These are phyloP conservation scores for Fragum fragum DNA, from an alignment of 2,888 invertebrate genomes.

Conservation along the genomic window DNA sequence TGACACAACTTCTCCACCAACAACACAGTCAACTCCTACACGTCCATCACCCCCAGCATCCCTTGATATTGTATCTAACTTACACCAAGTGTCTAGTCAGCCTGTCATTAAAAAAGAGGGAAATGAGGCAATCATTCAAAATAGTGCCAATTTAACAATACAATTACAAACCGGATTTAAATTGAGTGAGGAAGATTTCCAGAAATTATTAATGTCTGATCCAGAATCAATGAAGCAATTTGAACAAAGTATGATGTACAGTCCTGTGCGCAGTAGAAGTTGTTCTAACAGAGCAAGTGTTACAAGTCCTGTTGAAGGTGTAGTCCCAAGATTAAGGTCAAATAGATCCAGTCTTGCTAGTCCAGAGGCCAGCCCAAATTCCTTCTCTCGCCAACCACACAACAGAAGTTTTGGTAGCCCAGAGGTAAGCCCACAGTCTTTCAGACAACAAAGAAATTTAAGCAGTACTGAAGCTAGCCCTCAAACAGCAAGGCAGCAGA, in stretches of 20 bases:
- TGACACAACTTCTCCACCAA: conserved; percentile 11
- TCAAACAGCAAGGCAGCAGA: conserved; percentile 49
- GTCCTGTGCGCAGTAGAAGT: conserved; percentile 58
- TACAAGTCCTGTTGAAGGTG: conserved; percentile 59
- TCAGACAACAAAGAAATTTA: conserved; percentile 42
- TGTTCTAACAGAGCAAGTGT: conserved; percentile 58
- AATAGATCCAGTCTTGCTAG: conserved; percentile 60
- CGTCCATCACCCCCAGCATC: conserved; percentile 60
- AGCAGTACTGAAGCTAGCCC: conserved; percentile 50
- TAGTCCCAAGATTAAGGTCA: conserved; percentile 38
- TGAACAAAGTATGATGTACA: conserved; percentile 69
- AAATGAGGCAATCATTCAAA: neutral
- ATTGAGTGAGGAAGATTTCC: conserved; percentile 67
- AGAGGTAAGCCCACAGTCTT: conserved; percentile 62
- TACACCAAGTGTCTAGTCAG: neutral
- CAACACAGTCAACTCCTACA: conserved; percentile 42
- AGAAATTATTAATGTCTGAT: conserved; percentile 61
- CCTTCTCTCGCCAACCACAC: conserved; percentile 37
- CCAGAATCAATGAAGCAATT: conserved; percentile 64
- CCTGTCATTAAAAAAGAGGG: neutral
- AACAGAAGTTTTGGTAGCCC: conserved; percentile 58
- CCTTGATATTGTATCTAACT: conserved; percentile 57
- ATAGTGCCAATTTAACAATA: conserved; percentile 33
- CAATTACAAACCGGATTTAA: conserved; percentile 46
- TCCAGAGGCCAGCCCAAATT: conserved; percentile 62